A percentile compares a stretch with the other conserved stretches of the same genome.
Conservation (phyloP, 1,140 invertebrate genomes). For the Drosophila leontia region DNA sequence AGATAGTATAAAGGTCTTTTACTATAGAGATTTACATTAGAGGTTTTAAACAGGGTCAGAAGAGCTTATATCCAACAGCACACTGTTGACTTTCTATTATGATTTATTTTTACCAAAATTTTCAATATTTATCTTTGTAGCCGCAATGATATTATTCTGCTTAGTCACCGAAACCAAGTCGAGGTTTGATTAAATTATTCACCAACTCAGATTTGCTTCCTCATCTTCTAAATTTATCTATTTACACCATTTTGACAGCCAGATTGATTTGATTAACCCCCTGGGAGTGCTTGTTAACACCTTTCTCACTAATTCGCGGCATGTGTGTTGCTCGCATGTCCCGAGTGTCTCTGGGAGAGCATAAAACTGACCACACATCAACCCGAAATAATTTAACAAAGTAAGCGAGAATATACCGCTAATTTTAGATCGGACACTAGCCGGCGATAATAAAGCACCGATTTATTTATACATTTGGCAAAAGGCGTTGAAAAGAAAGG, state of each 20-base stretch:
- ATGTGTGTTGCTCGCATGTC: conserved; percentile 26
- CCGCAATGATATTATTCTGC: background rate
- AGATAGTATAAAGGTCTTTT: background rate
- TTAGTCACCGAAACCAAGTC: background rate
- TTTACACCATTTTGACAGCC: conserved; percentile 1
- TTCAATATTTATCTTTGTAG: background rate
- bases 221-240: conserved; percentile 16
- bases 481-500: conserved; percentile 17
- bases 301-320: conserved; percentile 6
- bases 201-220: conserved; percentile 1
- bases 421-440: conserved; percentile 35
- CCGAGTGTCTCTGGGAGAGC: conserved; percentile 7
- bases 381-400: conserved; percentile 7
- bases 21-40: no score
- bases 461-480: conserved; percentile 30
- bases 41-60: background rate
- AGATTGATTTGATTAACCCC: conserved; percentile 16
- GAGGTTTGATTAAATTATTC: no score
- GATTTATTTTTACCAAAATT: background rate
- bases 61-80: no score
- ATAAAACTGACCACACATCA: conserved; percentile 38
- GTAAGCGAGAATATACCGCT: conserved; percentile 10
- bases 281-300: conserved; percentile 17
- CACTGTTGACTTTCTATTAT: background rate
- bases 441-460: conserved; percentile 15